Conservation (phyloP, 2,113 vertebrate genomes). For the Dascyllus trimaculatus region DNA sequence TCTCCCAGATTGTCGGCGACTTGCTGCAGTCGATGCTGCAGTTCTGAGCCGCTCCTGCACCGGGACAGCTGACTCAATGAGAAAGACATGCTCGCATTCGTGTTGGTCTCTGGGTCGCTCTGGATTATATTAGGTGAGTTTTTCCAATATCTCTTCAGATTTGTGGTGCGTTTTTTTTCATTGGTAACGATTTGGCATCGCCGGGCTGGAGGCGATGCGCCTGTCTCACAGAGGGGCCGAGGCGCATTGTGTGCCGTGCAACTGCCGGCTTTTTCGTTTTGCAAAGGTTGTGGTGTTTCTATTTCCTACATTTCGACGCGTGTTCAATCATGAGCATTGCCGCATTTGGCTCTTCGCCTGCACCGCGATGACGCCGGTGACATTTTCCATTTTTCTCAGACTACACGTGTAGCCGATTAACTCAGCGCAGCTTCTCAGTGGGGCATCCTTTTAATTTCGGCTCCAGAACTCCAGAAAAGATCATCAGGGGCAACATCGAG, state of each 20-base stretch:
- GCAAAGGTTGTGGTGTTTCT: background rate
- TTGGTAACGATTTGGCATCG: background rate
- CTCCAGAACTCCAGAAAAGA: background rate
- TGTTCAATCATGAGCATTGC: background rate
- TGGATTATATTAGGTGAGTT: slow-evolving; percentile 88
- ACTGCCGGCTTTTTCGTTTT: slow-evolving; percentile 55
- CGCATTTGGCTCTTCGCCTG: background rate
- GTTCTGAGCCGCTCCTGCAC: slow-evolving; percentile 73
- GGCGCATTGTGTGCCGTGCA: slow-evolving; percentile 43
- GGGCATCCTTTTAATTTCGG: background rate
- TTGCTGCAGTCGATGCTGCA: slow-evolving; percentile 84
- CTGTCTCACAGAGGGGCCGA: slow-evolving; percentile 31
- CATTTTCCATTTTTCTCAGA: slow-evolving; percentile 3
- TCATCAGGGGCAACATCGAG: background rate
- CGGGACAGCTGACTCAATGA: slow-evolving; percentile 81
- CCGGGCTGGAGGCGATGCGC: slow-evolving; percentile 38
- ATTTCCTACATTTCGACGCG: background rate
- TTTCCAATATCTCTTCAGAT: background rate
- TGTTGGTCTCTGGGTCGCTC: slow-evolving; percentile 85
- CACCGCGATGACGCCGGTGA: slow-evolving; percentile 19
- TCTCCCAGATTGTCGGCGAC: slow-evolving; percentile 79
- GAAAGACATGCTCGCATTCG: slow-evolving; percentile 87
- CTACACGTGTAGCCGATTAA: slow-evolving; percentile 35
- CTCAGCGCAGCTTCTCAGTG: background rate
- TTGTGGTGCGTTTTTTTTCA: background rate